Conservation (phyloP, 2,888 invertebrate species). For the Diplolepis rosae region DNA sequence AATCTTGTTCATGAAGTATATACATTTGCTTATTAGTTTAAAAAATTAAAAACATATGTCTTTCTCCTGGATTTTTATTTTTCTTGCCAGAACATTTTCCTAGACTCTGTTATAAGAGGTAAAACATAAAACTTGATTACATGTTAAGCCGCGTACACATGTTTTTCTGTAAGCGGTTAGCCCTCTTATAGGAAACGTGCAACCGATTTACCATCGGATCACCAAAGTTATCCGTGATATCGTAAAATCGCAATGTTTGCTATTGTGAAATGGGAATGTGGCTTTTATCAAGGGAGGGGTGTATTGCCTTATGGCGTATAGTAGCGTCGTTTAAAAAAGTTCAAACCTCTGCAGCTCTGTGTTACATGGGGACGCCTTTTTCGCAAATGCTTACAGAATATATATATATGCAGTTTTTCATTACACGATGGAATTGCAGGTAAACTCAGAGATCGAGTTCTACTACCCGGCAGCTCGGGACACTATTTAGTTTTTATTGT, state of each 20-base stretch:
- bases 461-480: slow-evolving; percentile 48
- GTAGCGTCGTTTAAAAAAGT: slow-evolving; percentile 40
- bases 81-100: background rate
- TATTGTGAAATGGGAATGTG: slow-evolving; percentile 39
- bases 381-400: slow-evolving; percentile 29
- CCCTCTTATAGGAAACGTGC: background rate
- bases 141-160: background rate
- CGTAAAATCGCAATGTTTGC: slow-evolving; percentile 38
- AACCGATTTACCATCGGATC: slow-evolving; percentile 24
- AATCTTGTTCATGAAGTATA: no score
- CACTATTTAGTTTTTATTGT: slow-evolving; percentile 62
- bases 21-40: no score
- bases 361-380: slow-evolving; percentile 14
- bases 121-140: background rate
- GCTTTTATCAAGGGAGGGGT: slow-evolving; percentile 37
- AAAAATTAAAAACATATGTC: no score
- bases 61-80: no score
- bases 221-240: slow-evolving; percentile 36
- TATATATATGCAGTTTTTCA: slow-evolving; percentile 44
- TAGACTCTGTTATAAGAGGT: no score
- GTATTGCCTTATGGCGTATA: slow-evolving; percentile 40
- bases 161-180: background rate
- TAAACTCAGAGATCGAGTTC: slow-evolving; percentile 44
- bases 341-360: slow-evolving; percentile 12
- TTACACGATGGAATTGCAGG: slow-evolving; percentile 49